A percentile compares a stretch with the other conserved stretches of the same genome.
Conservation (phyloP, 2,797 vertebrate genomes). For the Scyliorhinus canicula region DNA sequence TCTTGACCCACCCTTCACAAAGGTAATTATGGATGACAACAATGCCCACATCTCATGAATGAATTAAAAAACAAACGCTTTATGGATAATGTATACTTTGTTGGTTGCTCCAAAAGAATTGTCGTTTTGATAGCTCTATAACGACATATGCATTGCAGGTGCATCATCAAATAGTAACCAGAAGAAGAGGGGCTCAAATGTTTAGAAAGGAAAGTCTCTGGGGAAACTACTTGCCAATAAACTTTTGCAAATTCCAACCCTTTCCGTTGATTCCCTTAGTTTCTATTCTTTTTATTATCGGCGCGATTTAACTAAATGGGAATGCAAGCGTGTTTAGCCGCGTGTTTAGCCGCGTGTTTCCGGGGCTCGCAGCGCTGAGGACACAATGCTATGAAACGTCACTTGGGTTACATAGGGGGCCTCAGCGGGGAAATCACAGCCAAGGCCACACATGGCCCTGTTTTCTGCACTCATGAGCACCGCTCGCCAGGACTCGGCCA, state of each 20-base stretch:
- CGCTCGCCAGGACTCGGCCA: too few relatives aligned
- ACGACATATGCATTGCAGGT: not conserved
- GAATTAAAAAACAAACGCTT: not conserved
- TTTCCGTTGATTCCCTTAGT: too few relatives aligned
- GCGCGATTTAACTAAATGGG: too few relatives aligned
- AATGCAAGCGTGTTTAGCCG: too few relatives aligned
- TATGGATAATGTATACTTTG: not conserved
- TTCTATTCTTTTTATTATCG: too few relatives aligned
- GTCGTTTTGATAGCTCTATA: not conserved
- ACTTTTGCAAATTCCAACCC: not conserved
- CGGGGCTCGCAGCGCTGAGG: too few relatives aligned
- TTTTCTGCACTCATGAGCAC: too few relatives aligned
- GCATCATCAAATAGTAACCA: not conserved
- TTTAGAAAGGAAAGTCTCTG: not conserved
- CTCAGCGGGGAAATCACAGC: too few relatives aligned
- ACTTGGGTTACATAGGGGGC: too few relatives aligned
- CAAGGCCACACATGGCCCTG: too few relatives aligned
- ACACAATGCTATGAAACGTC: too few relatives aligned
- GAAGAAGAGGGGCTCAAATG: not conserved
- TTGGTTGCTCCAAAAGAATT: not conserved
- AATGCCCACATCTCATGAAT: not conserved
- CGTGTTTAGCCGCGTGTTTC: too few relatives aligned
- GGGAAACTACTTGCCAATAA: not conserved
- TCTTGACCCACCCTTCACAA: not conserved
- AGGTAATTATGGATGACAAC: not conserved